Base-by-base conservation (phyloP, 2,113 vertebrate genomes). In the Cyanistes caeruleus region DNA sequence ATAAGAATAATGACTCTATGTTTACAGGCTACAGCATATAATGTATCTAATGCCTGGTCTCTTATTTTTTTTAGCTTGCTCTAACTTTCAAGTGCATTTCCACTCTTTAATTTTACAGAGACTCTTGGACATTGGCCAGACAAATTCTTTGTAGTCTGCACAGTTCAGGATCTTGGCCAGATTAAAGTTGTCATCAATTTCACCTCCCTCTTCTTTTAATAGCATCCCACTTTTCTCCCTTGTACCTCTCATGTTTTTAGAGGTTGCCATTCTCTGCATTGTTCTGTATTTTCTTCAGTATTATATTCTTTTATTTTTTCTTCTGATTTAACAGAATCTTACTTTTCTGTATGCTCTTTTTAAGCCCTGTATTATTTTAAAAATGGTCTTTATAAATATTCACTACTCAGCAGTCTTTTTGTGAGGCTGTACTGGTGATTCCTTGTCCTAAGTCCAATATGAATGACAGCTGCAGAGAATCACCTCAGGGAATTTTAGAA, bases 101-200 rank as follows among this genome's bases (percentile, higher is more conserved):
- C 67, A 94, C 67, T 93, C 92, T 91, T 93, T 78, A 93, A 90
- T 96, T 95, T 93, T 88, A 88, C 59, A 87, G 25, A 76, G 93
- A 53, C 70, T 67, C 55, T 90, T 96, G 94, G 91, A 76, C 59
- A 87, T 44, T 52, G 59, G 78, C 89, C 87, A 96, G 63, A 67
- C 16, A 94, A 91, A 80, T 84, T 90, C 90, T 96, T 25, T 90
- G 78, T 93, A 93, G 84, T 80, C 46, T 80, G 35, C 74, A 51
- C 24, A 88, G 78, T 91, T 93, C 67, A 81, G 68, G 79, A 84
- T 93, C 68, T 88, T 80, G 51, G 51, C 79, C 79, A 95, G 95
- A 94, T 92, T 95, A 86, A 90, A 93, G 85, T 70, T 96, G 90
- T 93, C 92, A 86, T 94, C 88, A 74, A 55, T 96, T 93, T 93